phyloP scores from a whole-genome alignment of 2,888 invertebrate species.

The Tetranychus truncatus region DNA sequence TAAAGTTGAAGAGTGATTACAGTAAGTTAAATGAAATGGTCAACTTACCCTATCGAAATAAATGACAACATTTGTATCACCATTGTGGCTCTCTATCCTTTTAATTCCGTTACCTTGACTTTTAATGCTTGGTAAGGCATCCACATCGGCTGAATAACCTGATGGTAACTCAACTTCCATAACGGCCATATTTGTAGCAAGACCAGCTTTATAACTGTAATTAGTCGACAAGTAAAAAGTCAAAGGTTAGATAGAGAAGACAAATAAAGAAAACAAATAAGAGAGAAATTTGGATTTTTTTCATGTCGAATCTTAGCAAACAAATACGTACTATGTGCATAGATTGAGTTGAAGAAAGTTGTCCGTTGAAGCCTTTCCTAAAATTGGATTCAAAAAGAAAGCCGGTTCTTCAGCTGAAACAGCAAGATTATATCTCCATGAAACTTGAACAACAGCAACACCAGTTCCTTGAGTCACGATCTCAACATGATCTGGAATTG shows the following conservation, averaged over 20 bases:
- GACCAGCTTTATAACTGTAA: constrained; percentile 25
- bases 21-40: not conserved
- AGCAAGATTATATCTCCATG: constrained; percentile 61
- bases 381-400: constrained; percentile 65
- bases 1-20: not conserved
- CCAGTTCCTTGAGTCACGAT: constrained; percentile 62
- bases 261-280: not conserved
- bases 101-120: constrained; percentile 34
- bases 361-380: constrained; percentile 48
- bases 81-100: constrained; percentile 49
- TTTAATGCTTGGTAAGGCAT: constrained; percentile 38
- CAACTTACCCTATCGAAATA: constrained; percentile 50
- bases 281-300: not conserved
- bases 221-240: not conserved
- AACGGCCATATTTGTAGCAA: constrained; percentile 66
- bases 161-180: constrained; percentile 75
- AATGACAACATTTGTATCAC: constrained; percentile 46
- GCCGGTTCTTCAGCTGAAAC: constrained; percentile 71
- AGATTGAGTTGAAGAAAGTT: constrained; percentile 59
- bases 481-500: constrained; percentile 36
- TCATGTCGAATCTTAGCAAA: not conserved
- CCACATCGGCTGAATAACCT: constrained; percentile 63
- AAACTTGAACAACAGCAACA: constrained; percentile 49
- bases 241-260: constrained; percentile 5
- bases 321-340: constrained; percentile 38